A percentile compares a stretch with the other conserved stretches of the same genome.
Conservation (phyloP, 2,888 invertebrate genomes). For the Eremobia ochroleuca region DNA sequence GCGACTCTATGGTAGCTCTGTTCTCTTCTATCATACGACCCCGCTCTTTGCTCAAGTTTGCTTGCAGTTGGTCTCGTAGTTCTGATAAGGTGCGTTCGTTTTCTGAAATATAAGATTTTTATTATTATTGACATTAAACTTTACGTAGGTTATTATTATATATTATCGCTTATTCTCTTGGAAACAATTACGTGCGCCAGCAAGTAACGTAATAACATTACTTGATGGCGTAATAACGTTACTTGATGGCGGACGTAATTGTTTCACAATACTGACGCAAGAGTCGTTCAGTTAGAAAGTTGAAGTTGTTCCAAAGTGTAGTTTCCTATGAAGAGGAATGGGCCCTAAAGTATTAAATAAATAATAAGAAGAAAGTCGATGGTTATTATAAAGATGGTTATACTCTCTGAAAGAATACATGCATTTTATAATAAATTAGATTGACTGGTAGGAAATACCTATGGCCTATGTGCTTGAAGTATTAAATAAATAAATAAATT, state of each 20-base stretch:
- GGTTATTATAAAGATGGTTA: background rate
- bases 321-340: background rate
- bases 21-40: constrained; percentile 90
- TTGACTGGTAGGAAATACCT: too few relatives aligned
- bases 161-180: background rate
- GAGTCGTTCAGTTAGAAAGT: too few relatives aligned
- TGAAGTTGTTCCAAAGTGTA: background rate
- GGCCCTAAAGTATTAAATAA: background rate
- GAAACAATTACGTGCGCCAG: background rate
- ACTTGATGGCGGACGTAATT: too few relatives aligned
- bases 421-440: too few relatives aligned
- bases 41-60: constrained; percentile 85
- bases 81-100: constrained; percentile 85
- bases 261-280: too few relatives aligned
- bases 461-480: too few relatives aligned
- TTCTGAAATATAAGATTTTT: constrained; percentile 73
- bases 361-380: background rate
- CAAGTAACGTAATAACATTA: too few relatives aligned
- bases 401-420: background rate
- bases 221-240: too few relatives aligned
- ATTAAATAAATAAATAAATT: too few relatives aligned
- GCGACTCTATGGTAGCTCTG: constrained; percentile 88
- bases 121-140: background rate
- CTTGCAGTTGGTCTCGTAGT: constrained; percentile 84
- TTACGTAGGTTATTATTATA: background rate